These are phyloP conservation scores for Aplocera efformata DNA, from an alignment of 2,888 invertebrate species.

Conservation along the genomic window DNA sequence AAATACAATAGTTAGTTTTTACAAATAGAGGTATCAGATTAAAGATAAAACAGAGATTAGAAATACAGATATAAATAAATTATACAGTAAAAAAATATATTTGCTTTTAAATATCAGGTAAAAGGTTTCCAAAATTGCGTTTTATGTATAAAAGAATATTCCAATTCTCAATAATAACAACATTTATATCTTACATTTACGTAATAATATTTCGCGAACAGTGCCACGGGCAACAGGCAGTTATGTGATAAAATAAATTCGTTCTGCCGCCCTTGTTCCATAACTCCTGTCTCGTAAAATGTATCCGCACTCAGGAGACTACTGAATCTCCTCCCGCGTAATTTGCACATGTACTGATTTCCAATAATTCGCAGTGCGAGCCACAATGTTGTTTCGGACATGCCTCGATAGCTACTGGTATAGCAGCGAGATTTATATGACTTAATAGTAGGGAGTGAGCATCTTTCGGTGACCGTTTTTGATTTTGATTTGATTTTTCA, in stretches of 20 bases:
- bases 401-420: slow-evolving; percentile 6
- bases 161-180: too few relatives aligned
- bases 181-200: too few relatives aligned
- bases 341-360: slow-evolving; percentile 46
- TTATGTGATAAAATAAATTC: slow-evolving; percentile 10
- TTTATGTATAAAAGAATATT: too few relatives aligned
- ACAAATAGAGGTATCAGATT: too few relatives aligned
- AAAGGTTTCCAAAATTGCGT: too few relatives aligned
- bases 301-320: slow-evolving; percentile 33
- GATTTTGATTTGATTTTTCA: too few relatives aligned
- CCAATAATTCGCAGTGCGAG: slow-evolving; percentile 34
- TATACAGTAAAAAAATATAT: too few relatives aligned
- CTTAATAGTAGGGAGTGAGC: not conserved
- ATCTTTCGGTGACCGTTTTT: too few relatives aligned
- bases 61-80: too few relatives aligned
- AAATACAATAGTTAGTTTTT: too few relatives aligned
- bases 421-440: not conserved
- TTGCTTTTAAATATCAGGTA: too few relatives aligned
- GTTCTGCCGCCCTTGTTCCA: slow-evolving; percentile 9
- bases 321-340: slow-evolving; percentile 34
- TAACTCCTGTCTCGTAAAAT: slow-evolving; percentile 40
- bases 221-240: not conserved
- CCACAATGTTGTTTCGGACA: slow-evolving; percentile 13
- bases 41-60: too few relatives aligned
- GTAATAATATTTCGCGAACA: not conserved